These are phyloP conservation scores for Chironomus tentans DNA, from an alignment of 2,888 invertebrate genomes.

Conservation along the genomic window DNA sequence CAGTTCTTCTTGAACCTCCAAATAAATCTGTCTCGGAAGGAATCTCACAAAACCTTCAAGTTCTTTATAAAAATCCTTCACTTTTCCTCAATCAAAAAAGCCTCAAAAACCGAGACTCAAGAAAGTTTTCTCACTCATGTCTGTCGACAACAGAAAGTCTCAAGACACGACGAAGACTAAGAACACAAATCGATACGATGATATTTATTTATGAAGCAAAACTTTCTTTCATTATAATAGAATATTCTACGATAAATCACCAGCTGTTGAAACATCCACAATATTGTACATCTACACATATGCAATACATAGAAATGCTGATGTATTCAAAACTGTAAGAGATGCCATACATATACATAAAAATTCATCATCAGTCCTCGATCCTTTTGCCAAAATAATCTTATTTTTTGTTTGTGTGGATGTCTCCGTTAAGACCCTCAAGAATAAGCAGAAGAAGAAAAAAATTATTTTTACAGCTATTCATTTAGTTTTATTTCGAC, in stretches of 20 bases:
- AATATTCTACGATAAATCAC: constrained; percentile 5
- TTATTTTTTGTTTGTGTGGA: not conserved
- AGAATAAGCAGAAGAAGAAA: not conserved
- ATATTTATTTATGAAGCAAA: not conserved
- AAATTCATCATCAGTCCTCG: too few species aligned
- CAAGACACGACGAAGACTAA: not conserved
- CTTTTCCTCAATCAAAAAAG: too few species aligned
- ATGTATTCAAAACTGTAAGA: not conserved
- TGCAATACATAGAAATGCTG: not conserved
- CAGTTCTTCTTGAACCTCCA: too few species aligned
- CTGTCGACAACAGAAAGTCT: too few species aligned
- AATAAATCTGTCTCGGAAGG: too few species aligned
- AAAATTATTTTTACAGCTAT: not conserved
- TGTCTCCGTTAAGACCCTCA: not conserved
- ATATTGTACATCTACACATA: not conserved
- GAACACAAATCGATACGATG: not conserved
- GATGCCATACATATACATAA: too few species aligned
- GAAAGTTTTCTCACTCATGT: too few species aligned
- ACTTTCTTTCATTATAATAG: not conserved
- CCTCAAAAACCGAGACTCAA: too few species aligned
- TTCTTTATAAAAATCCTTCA: too few species aligned
- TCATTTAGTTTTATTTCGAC: not conserved
- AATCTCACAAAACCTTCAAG: too few species aligned
- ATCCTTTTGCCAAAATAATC: too few species aligned
- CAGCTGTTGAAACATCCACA: constrained; percentile 4